A percentile compares a stretch with the other conserved stretches of the same genome.
Evolutionary conservation across 1,140 invertebrate species (phyloP).

Genomic region (Marisa cornuarietis): DNA sequence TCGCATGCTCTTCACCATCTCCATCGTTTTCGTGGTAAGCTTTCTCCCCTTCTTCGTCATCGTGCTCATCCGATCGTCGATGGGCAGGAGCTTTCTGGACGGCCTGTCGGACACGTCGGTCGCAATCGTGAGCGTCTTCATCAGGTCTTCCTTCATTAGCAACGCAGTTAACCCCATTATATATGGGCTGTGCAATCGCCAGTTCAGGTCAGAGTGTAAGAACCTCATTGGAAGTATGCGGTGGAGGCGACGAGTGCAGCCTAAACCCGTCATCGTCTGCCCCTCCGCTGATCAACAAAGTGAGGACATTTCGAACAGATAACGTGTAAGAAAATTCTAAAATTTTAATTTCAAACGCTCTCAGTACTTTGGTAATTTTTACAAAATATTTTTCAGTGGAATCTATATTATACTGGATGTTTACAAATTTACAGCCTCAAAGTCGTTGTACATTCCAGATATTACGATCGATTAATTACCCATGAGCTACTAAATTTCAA

Average conservation of each 20-base stretch:
- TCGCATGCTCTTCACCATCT: constrained; percentile 36
- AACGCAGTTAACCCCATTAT: constrained; percentile 51
- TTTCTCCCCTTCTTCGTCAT: constrained; percentile 40
- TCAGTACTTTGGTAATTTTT: neutral
- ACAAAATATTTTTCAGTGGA: neutral
- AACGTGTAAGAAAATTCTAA: too few relatives aligned
- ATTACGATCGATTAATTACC: too few relatives aligned
- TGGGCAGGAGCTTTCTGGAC: constrained; percentile 12
- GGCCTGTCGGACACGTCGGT: constrained; percentile 20
- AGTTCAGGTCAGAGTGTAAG: constrained; percentile 41
- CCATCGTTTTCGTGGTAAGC: constrained; percentile 37
- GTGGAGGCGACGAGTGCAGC: neutral
- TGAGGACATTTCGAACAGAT: neutral
- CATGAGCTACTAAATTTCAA: too few relatives aligned
- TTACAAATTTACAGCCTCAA: too few relatives aligned
- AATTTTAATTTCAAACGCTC: too few relatives aligned
- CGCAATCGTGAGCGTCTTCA: constrained; percentile 36
- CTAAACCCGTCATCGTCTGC: neutral
- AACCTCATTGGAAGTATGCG: constrained; percentile 19
- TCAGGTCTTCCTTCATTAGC: constrained; percentile 46
- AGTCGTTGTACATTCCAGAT: too few relatives aligned
- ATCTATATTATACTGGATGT: too few relatives aligned
- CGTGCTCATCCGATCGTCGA: constrained; percentile 15
- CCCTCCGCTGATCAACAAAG: neutral
- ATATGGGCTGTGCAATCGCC: constrained; percentile 44